Evolutionary conservation across 2,888 invertebrate species (phyloP).

Genomic region (Atethmia centrago): DNA sequence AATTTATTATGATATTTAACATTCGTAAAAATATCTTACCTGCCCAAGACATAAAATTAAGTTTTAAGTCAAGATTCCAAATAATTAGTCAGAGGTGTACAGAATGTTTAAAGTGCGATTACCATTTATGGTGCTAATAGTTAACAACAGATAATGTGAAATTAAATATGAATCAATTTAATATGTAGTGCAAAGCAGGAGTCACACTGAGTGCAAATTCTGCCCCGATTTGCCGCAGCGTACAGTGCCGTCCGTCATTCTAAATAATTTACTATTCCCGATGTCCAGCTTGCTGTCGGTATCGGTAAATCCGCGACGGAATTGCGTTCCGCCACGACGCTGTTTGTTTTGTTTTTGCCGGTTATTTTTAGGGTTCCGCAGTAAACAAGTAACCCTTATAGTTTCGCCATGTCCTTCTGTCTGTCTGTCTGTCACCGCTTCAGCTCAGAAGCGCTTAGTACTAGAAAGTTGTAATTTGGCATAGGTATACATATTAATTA

Average conservation of each 20-base stretch:
- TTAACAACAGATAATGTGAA: slow-evolving; percentile 29
- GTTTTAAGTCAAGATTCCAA: slow-evolving; percentile 1
- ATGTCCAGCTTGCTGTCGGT: slow-evolving; percentile 3
- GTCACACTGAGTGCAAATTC: slow-evolving; percentile 14
- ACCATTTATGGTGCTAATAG: slow-evolving; percentile 38
- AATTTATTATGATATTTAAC: slow-evolving; percentile 67
- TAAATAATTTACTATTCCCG: slow-evolving; percentile 28
- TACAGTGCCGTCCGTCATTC: slow-evolving; percentile 1
- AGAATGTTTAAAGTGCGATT: slow-evolving; percentile 43
- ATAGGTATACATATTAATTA: too few relatives aligned
- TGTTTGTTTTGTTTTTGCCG: background rate
- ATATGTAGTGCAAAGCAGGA: background rate
- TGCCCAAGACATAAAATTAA: slow-evolving; percentile 5
- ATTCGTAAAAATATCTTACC: slow-evolving; percentile 40
- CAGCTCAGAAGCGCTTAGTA: too few relatives aligned
- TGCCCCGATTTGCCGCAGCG: slow-evolving; percentile 5
- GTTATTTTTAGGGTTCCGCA: too few relatives aligned
- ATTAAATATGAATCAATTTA: slow-evolving; percentile 34
- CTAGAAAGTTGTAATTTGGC: too few relatives aligned
- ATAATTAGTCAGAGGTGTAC: slow-evolving; percentile 18
- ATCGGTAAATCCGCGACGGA: background rate
- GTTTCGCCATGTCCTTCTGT: too few relatives aligned
- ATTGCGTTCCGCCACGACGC: background rate
- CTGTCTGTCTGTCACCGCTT: too few relatives aligned
- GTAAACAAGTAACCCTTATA: too few relatives aligned